A percentile compares a stretch with the other conserved stretches of the same genome.
phyloP scores from a whole-genome alignment of 2,113 vertebrate genomes.

The Malurus melanocephalus region DNA sequence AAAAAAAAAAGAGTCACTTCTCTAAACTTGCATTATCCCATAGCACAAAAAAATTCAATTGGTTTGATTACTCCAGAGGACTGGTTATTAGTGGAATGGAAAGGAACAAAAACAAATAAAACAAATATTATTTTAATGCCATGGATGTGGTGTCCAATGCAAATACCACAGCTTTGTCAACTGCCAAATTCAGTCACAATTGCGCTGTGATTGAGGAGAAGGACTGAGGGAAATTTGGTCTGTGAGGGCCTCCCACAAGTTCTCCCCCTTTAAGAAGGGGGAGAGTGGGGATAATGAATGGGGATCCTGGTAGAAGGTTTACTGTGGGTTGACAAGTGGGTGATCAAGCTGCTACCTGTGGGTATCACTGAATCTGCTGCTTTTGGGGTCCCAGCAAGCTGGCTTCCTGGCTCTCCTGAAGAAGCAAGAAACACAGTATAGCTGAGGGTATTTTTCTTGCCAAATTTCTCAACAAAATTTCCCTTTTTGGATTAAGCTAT shows the following conservation, averaged over 20 bases:
- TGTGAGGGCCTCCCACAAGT: background rate
- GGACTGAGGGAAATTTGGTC: background rate
- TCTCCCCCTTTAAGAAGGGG: background rate
- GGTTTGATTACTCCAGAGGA: conserved; percentile 50
- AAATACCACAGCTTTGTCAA: conserved; percentile 29
- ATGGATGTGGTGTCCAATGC: conserved; percentile 1
- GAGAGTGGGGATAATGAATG: too few relatives aligned
- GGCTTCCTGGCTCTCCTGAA: fast-evolving
- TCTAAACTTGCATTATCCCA: conserved; percentile 18
- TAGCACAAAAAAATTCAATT: conserved; percentile 39
- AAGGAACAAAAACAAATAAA: conserved; percentile 17
- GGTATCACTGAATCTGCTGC: fast-evolving
- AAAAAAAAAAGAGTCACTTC: background rate
- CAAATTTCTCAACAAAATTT: background rate
- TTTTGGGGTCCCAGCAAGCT: background rate
- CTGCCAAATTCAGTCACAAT: background rate
- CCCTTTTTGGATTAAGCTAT: background rate
- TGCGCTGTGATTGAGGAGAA: background rate
- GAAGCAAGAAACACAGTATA: background rate
- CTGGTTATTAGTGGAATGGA: conserved; percentile 36
- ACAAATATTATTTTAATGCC: conserved; percentile 12
- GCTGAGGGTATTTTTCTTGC: background rate
- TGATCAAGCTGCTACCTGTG: background rate
- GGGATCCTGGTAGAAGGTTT: background rate
- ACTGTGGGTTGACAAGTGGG: fast-evolving